A percentile compares a stretch with the other conserved stretches of the same genome.
phyloP scores from a whole-genome alignment of 1,140 invertebrate species.

The Holotrichia oblita region DNA sequence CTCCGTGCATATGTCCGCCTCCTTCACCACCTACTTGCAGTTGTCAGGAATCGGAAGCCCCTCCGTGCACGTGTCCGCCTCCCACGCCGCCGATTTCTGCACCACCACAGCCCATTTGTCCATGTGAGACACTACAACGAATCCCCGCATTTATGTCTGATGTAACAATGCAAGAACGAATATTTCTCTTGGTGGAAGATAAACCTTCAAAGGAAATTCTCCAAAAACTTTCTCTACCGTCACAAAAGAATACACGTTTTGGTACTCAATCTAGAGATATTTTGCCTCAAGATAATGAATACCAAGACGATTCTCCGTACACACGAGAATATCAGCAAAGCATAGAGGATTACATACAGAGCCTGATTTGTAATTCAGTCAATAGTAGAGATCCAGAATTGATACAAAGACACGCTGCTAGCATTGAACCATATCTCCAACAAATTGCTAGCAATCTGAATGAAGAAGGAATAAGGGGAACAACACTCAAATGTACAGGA shows the following conservation, averaged over 20 bases:
- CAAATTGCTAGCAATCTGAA: background rate
- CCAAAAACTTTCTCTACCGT: background rate
- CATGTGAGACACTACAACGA: too few species aligned
- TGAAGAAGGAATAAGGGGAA: background rate
- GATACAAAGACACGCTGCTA: background rate
- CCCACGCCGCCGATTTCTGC: too few species aligned
- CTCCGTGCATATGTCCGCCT: too few species aligned
- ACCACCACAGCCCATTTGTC: too few species aligned
- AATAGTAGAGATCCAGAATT: background rate
- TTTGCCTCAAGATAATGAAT: background rate
- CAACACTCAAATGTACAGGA: background rate
- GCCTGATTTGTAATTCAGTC: background rate
- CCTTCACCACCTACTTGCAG: too few species aligned
- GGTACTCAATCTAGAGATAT: background rate
- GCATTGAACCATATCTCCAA: background rate
- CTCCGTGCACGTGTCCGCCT: too few species aligned
- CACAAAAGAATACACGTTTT: background rate
- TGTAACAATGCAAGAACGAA: too few species aligned
- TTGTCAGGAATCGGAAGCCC: too few species aligned
- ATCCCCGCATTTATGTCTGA: too few species aligned
- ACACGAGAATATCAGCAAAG: background rate
- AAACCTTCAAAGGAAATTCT: background rate
- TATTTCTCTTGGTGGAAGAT: too few species aligned
- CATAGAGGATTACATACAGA: conserved; percentile 15
- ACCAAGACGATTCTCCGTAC: background rate